phyloP scores from a whole-genome alignment of 2,113 vertebrate genomes.

The rat (Rattus norvegicus) region DNA sequence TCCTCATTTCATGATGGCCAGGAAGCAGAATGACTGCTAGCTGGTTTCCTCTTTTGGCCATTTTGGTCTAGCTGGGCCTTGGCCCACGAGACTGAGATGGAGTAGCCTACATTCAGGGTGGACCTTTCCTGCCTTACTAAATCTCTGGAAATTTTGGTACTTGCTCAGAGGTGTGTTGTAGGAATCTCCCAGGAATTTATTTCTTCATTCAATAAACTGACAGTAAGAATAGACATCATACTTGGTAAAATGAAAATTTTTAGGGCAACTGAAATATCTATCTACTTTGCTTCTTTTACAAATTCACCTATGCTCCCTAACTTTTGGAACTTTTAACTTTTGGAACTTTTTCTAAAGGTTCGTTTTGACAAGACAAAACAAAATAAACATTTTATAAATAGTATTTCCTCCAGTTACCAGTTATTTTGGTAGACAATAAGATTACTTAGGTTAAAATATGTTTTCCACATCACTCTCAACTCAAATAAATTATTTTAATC shows the following conservation, averaged over 20 bases:
- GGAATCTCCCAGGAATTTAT: not conserved
- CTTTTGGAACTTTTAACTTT: not conserved
- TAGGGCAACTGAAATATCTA: conserved; percentile 49
- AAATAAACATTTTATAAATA: conserved; percentile 7
- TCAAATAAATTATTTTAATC: conserved; percentile 33
- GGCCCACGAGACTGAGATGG: not conserved
- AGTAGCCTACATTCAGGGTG: not conserved
- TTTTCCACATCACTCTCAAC: conserved; percentile 42
- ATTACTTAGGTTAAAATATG: conserved; percentile 45
- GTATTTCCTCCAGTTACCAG: conserved; percentile 9
- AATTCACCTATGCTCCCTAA: conserved; percentile 31
- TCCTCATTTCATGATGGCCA: not conserved
- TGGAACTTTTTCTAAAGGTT: conserved; percentile 28
- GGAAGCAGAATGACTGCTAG: not conserved
- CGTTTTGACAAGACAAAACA: conserved; percentile 56
- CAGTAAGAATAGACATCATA: not conserved
- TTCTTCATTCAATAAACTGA: not conserved
- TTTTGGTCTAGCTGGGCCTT: not conserved
- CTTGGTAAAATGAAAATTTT: not conserved
- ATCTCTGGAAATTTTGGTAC: not conserved
- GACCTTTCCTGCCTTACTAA: not conserved
- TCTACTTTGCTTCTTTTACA: conserved; percentile 52
- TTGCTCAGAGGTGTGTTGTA: not conserved
- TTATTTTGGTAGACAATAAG: conserved; percentile 31
- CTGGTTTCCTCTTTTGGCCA: not conserved